Evolutionary conservation across 2,888 invertebrate species (phyloP).

Genomic region (Cataglyphis albicans): DNA sequence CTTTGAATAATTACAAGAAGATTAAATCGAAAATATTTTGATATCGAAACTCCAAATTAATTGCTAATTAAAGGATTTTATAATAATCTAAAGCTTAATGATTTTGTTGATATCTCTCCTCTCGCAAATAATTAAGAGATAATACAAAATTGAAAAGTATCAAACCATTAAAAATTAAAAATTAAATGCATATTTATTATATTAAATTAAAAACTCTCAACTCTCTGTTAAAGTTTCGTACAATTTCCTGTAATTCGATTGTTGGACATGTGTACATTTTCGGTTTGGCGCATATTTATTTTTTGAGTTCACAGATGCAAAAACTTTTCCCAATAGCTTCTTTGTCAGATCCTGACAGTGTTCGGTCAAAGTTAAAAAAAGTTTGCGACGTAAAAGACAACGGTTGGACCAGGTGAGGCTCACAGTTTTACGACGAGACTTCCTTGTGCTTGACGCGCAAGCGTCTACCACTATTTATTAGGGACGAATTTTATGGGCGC

Average conservation of each 20-base stretch:
- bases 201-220: slow-evolving; percentile 1
- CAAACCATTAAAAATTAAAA: neutral
- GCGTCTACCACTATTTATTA: slow-evolving; percentile 46
- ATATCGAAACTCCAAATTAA: neutral
- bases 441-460: slow-evolving; percentile 62
- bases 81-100: neutral
- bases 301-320: neutral
- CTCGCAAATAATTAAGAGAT: neutral
- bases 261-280: slow-evolving; percentile 7
- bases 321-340: slow-evolving; percentile 1
- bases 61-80: neutral
- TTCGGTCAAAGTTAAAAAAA: slow-evolving; percentile 26
- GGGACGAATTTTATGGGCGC: slow-evolving; percentile 31
- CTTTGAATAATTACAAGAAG: neutral
- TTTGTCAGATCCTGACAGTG: neutral
- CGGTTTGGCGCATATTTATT: neutral
- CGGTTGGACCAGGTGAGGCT: slow-evolving; percentile 77
- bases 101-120: neutral
- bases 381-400: slow-evolving; percentile 14
- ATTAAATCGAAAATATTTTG: neutral
- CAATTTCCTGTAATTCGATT: neutral
- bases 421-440: slow-evolving; percentile 64
- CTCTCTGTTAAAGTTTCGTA: neutral
- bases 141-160: neutral
- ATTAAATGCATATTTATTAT: neutral